These are phyloP conservation scores for Meiosimyza platycephala DNA, from an alignment of 2,888 invertebrate genomes.

Conservation along the genomic window DNA sequence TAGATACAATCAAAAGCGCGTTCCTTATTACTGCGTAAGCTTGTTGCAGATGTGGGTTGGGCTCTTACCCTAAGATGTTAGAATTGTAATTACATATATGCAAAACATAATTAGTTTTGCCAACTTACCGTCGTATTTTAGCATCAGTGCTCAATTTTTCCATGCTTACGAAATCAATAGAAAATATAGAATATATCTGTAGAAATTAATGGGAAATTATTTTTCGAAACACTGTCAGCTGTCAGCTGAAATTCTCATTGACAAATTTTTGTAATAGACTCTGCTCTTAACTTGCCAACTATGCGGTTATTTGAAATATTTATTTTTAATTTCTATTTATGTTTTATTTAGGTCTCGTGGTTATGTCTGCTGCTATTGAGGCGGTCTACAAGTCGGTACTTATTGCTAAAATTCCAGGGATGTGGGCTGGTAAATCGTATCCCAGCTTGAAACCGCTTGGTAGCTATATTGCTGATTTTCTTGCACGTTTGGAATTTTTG, in stretches of 20 bases:
- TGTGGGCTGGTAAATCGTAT: constrained; percentile 90
- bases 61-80: too few relatives aligned
- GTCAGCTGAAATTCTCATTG: too few relatives aligned
- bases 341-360: constrained; percentile 77
- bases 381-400: constrained; percentile 86
- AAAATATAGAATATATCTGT: background rate
- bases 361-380: constrained; percentile 87
- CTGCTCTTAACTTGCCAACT: too few relatives aligned
- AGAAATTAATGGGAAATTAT: background rate
- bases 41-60: background rate
- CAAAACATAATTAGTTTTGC: too few relatives aligned
- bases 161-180: too few relatives aligned
- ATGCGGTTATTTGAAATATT: background rate
- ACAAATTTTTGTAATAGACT: too few relatives aligned
- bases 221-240: too few relatives aligned
- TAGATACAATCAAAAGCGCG: constrained; percentile 49
- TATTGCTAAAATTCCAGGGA: constrained; percentile 82
- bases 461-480: constrained; percentile 86
- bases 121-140: too few relatives aligned
- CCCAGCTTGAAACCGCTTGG: constrained; percentile 92
- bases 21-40: constrained; percentile 42
- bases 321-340: constrained; percentile 15
- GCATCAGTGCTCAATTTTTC: too few relatives aligned
- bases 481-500: constrained; percentile 85
- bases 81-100: too few relatives aligned